Base-by-base conservation (phyloP, 2,797 vertebrate genomes). In the Enteromius thamalakanensis region DNA sequence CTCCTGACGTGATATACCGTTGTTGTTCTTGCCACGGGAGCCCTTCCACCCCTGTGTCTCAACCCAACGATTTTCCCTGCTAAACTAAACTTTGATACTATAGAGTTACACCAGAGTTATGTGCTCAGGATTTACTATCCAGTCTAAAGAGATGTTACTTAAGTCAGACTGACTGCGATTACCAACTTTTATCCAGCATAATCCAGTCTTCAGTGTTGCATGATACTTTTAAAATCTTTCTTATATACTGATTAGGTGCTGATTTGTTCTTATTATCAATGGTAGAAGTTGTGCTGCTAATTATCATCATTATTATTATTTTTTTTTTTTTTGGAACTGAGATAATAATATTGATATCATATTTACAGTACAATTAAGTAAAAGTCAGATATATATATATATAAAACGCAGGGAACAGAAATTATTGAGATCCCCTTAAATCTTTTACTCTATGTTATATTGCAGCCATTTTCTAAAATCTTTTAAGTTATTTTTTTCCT, bases 21-120 rank as follows among this genome's bases (percentile, higher is more conserved):
- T 87, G 76, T 10, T 80, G 85, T 93, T 92, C 91, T 91, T 92
- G 87, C 89, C 87, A 90, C 89, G 90, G 88, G 89, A 90, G 82
- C 87, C 86, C 53, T 78, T 81, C 71, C 45, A 53, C 17, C 8
- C 11, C 11, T 14, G 42, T 42, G 42, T 80, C 37, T n/a, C 70
- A 78, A 60, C 14, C 60, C 65, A 76, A 72, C 51, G 10, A 49
- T 26, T 79, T 76, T 74, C 68, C 55, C 40, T 62, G 17, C 10
- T 40, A 79, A 32, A 65, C 69, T 70, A 71, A 80, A 26, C 21
- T 79, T 64, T 64, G 45, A 72, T n/a, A 45, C 40, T 37, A 34
- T 45, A 75, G 60, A 32, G 3, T 12, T 11, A 37, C 34, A 40
- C 19, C 11, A 3, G 37, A 60, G 37, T 71, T 21, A 60, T 14